These are phyloP conservation scores for Acanthurus lineatus DNA, from an alignment of 2,797 vertebrate species.

Conservation along the genomic window DNA sequence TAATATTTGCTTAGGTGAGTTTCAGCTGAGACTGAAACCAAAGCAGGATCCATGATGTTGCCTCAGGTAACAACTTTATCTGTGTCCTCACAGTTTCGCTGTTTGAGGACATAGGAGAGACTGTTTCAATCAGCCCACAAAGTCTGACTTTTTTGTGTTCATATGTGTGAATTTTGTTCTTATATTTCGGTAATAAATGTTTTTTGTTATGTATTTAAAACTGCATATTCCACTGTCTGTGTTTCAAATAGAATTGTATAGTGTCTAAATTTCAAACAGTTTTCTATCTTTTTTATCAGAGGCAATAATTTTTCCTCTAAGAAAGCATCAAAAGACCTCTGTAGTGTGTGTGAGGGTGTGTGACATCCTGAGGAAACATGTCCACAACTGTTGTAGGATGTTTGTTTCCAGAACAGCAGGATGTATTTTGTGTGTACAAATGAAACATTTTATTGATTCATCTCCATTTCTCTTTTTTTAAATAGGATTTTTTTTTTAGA, in stretches of 20 bases:
- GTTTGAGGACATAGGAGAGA: conserved; percentile 18
- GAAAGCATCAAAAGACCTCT: conserved; percentile 31
- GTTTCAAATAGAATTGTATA: background rate
- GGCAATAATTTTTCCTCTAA: conserved; percentile 8
- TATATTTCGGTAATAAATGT: conserved; percentile 20
- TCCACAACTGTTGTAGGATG: conserved; percentile 24
- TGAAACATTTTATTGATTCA: background rate
- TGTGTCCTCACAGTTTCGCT: conserved; percentile 29
- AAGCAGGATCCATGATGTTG: conserved; percentile 56
- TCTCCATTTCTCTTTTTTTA: background rate
- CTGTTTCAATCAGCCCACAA: conserved; percentile 1
- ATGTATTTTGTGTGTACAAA: conserved; percentile 29
- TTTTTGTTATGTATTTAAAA: conserved; percentile 33
- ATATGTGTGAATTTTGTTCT: conserved; percentile 27
- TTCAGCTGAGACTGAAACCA: conserved; percentile 75
- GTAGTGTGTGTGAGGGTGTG: conserved; percentile 11
- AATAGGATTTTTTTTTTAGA: background rate
- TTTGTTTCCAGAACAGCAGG: conserved; percentile 45
- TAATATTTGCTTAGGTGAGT: conserved; percentile 83
- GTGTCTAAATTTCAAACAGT: background rate
- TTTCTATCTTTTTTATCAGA: conserved; percentile 6
- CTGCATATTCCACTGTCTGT: background rate
- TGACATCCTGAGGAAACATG: conserved; percentile 10
- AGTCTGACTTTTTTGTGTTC: background rate
- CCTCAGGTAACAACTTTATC: conserved; percentile 43